Evolutionary conservation across 2,797 vertebrate species (phyloP), one percentile per base, ranked within the genome.

Genomic region (Cynodonichthys magdalenae): DNA sequence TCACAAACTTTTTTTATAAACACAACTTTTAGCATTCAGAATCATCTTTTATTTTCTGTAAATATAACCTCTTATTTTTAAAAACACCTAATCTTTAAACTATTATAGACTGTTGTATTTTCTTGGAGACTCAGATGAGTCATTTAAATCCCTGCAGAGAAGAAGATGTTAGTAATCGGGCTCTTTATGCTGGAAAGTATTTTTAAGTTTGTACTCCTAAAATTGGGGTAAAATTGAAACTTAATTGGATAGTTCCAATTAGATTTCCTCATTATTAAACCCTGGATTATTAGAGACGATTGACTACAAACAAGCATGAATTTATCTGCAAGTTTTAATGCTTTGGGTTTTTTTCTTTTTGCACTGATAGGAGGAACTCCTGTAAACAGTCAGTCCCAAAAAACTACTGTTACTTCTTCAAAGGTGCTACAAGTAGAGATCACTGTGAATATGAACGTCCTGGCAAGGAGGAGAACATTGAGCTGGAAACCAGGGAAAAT

Each of bases 401-500:
- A 10, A 7, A 3, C 14, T 8, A 19, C 7, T 1, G n/a, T 11
- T 2, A 10, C 18, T n/a, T 15, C 55, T 51, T 18, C 24, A 14
- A 2, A 0, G 0, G 6, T 34, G n/a, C 36, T 34, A 44, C 24
- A 34, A 12, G 36, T 8, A 0, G 17, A 71, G 41, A 47, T 91
- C 18, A 17, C 0, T 0, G 71, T 85, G 9, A 52, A 80, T 45
- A 84, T 81, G 81, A 31, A 0, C 0, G 78, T 92, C 44, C 45
- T 92, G 49, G 90, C 85, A 28, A 87, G 63, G 66, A 77, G n/a
- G 59, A 74, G 4, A 3, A 1, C n/a, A 12, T 55, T 75, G 60
- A 62, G 4, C 9, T 93, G 92, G 92, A 17, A 82, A 24, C 41
- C 0, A 1, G 91, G 86, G 20, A 79, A 59, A 53, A 53, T 93